Evolutionary conservation across 1,140 invertebrate genomes (phyloP), one percentile per base, ranked within the genome.

Genomic region (Pseudomyrmex concolor): DNA sequence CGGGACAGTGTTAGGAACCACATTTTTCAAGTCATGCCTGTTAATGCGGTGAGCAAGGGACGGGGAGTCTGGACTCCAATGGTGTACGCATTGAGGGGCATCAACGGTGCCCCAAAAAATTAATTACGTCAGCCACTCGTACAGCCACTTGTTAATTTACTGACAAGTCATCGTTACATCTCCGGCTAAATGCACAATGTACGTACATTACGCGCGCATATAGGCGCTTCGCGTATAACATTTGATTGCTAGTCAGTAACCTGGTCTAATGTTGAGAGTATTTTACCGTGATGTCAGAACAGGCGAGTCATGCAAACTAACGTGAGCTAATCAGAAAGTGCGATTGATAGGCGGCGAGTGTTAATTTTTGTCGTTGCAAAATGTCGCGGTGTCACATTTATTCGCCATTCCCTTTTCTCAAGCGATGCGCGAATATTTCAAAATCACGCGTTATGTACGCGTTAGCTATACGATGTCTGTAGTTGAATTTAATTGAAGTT

Each of bases 1-100:
- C 87, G 86, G 86, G 88, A 89, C 86, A 88, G 90, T 90, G 91
- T 93, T 93, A 92, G 91, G 89, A 93, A 91, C 88, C 90, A 90
- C 90, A 93, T 93, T 93, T 93, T 93, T 93, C 92, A 91, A 93
- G 91, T 93, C 91, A 93, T 91, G 91, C 91, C 89, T 89, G 91
- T 91, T 93, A 93, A 93, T 93, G 92, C 90, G 90, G 88, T 80
- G 92, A 92, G 91, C 91, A 90, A 91, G 88, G 86, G 87, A 84
- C 73, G 67, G 34, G 34, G 83, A 80, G 73, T 15, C 62, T 8
- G 68, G 59, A 64, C 70, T 62, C 62, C 73, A 91, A 86, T 91
- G 91, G 91, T 89, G 91, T 84, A 80, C 83, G 78, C 88, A 84
- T 76, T 74, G 74, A 84, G 89, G 89, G 89, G 78, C 86, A 84